Base-by-base conservation (phyloP, 2,888 invertebrate genomes). In the Spilarctia lutea region DNA sequence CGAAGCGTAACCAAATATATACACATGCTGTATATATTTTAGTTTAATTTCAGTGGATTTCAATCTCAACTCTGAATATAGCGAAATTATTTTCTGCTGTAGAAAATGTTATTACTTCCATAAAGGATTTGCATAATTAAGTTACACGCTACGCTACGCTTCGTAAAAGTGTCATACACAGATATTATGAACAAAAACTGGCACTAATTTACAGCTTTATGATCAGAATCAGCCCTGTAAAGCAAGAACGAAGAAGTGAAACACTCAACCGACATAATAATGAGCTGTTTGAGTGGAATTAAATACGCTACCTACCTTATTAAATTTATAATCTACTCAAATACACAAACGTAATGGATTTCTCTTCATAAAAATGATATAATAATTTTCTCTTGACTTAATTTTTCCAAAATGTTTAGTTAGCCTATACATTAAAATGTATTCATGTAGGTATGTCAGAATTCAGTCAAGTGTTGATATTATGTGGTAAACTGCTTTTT, bases 191-290 rank as follows among this genome's bases (percentile, higher is more conserved):
- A 81, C 74, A 83, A 79, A 81, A 84, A 77, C 52, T 78, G 79
- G 74, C 77, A 78, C 78, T 81, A 85, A 78, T 79, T 75, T 75
- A 80, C 73, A 80, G 77, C 72, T 78, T 81, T 75, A 85, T 77
- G 73, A 81, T 75, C 68, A 85, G 81, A 83, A 76, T 73, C 71
- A 77, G 75, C 75, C 78, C 76, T 79, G 81, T 63, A 72, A 85
- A 85, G 84, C 85, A 75, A 80, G 72, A 81, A 81, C 80, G 79
- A 79, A 80, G 76, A 77, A 78, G 76, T 75, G n/a, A 65, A 52
- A 75, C 70, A 72, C 69, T 72, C 77, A 75, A 77, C 78, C 73
- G 75, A 75, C 75, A 77, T 76, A 75, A 66, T 75, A 74, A 79
- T 71, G 71, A 76, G 69, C 56, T 76, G 73, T 68, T 78, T 65